A percentile compares a stretch with the other conserved stretches of the same genome.
These are phyloP conservation scores for Dolichotis patagonum DNA, from an alignment of 2,113 vertebrate genomes.

Conservation along the genomic window DNA sequence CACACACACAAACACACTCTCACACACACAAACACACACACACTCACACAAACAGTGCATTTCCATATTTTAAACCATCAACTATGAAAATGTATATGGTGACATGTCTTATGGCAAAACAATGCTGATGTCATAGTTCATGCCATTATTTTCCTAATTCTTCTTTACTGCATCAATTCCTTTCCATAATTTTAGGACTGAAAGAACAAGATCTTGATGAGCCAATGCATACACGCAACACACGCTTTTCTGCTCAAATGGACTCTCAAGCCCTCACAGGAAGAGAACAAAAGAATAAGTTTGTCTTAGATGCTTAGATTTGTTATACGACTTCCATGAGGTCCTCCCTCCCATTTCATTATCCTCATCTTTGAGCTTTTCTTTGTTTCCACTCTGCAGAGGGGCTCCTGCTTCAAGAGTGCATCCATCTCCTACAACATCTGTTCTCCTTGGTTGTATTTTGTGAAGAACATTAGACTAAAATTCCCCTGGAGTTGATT, in stretches of 20 bases:
- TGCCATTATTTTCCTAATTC: not conserved
- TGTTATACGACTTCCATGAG: not conserved
- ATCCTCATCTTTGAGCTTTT: not conserved
- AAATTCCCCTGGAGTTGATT: not conserved
- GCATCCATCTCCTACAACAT: not conserved
- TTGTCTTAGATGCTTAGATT: not conserved
- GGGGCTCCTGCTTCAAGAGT: not conserved
- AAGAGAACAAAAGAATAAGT: not conserved
- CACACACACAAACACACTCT: no score
- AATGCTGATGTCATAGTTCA: not conserved
- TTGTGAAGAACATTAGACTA: not conserved
- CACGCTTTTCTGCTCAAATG: not conserved
- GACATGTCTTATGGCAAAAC: not conserved
- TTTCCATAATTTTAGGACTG: not conserved
- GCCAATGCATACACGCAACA: not conserved
- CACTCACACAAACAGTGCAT: not conserved
- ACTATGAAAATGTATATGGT: not conserved
- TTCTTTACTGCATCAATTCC: not conserved
- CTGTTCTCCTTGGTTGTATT: constrained; percentile 2
- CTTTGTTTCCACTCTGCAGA: not conserved
- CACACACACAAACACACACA: no score
- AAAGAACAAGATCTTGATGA: not conserved
- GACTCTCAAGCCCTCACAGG: not conserved
- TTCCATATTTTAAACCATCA: constrained; percentile 20
- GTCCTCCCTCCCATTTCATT: not conserved